phyloP scores from a whole-genome alignment of 1,140 invertebrate species.

The Brachionus asplanchnoidis region DNA sequence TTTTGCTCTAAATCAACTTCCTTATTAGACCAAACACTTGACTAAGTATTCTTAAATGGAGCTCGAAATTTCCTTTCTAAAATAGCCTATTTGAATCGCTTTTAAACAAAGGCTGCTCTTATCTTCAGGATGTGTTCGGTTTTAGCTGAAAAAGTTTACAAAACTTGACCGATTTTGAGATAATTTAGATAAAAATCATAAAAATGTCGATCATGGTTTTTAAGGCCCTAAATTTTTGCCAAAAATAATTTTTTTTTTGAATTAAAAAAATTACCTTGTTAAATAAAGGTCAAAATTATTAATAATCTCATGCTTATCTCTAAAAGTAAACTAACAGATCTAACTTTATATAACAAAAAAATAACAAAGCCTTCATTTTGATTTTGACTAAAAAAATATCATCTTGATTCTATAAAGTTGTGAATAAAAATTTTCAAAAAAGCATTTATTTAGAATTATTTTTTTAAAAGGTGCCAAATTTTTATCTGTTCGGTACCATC shows the following conservation, averaged over 20 bases:
- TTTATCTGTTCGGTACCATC: neutral
- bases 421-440: neutral
- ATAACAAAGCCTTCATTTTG: neutral
- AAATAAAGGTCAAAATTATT: neutral
- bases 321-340: neutral
- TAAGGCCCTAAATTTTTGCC: neutral
- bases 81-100: neutral
- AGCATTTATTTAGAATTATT: neutral
- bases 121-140: neutral
- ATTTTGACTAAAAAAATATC: neutral
- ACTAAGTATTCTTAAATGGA: neutral
- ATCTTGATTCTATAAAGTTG: neutral
- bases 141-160: neutral
- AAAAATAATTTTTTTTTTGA: neutral
- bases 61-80: neutral
- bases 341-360: neutral
- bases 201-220: neutral
- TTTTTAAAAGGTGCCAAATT: neutral
- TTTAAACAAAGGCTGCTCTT: neutral
- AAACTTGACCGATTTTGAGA: neutral
- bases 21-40: neutral
- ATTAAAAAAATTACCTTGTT: neutral
- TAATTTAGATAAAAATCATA: neutral
- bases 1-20: neutral
- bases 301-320: neutral